Conservation (phyloP, 2,797 vertebrate genomes). For the Meda fulgida region DNA sequence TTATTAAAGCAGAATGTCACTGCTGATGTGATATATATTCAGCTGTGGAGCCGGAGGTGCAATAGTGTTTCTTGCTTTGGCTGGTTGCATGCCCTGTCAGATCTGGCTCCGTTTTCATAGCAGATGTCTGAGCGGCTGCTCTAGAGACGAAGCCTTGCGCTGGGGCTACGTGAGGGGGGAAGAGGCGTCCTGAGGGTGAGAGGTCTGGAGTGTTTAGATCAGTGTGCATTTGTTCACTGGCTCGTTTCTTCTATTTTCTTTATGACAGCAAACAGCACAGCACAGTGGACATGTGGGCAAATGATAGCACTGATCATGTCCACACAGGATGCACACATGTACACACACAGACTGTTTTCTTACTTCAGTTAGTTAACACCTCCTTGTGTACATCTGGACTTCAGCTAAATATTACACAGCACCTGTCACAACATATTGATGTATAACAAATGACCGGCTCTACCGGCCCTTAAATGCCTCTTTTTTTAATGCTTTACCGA, state of each 20-base stretch:
- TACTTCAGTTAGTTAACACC: constrained; percentile 23
- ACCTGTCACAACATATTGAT: constrained; percentile 35
- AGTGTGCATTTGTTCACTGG: constrained; percentile 22
- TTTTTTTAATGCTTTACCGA: background rate
- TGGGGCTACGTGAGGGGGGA: constrained; percentile 51
- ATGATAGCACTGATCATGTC: constrained; percentile 42
- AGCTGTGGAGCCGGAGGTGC: constrained; percentile 45
- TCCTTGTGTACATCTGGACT: constrained; percentile 6
- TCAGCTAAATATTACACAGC: constrained; percentile 17
- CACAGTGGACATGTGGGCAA: constrained; percentile 56
- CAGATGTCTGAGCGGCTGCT: constrained; percentile 51
- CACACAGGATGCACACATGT: background rate
- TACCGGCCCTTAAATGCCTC: background rate
- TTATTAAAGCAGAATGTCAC: constrained; percentile 60
- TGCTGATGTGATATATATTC: constrained; percentile 53
- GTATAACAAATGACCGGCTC: background rate
- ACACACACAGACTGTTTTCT: constrained; percentile 4
- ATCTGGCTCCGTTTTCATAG: constrained; percentile 46
- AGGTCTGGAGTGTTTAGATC: constrained; percentile 42
- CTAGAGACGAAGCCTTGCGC: constrained; percentile 48
- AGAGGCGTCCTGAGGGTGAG: constrained; percentile 11
- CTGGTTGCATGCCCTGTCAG: constrained; percentile 51
- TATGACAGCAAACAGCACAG: constrained; percentile 60
- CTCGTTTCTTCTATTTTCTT: constrained; percentile 38
- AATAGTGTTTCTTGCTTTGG: constrained; percentile 40